Conservation (phyloP, 2,797 vertebrate genomes). For the Myoxocephalus aenaeus region DNA sequence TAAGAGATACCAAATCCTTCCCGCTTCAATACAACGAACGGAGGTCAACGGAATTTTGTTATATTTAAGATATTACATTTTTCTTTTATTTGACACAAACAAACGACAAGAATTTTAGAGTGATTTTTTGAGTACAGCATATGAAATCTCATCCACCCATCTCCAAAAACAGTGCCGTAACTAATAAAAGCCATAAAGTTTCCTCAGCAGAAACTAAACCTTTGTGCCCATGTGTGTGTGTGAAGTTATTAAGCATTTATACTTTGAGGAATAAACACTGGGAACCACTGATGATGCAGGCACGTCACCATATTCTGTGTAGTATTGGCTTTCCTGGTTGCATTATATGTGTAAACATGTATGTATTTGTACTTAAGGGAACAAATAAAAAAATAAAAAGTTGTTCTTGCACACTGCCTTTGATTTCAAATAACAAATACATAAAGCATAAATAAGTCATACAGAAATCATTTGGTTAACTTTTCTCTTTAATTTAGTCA, state of each 20-base stretch:
- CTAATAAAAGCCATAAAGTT: background rate
- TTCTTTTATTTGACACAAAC: too few relatives aligned
- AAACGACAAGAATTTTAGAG: too few relatives aligned
- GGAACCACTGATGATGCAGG: background rate
- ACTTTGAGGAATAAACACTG: background rate
- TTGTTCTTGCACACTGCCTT: background rate
- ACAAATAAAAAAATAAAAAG: background rate
- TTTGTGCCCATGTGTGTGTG: background rate
- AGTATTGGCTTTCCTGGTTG: slow-evolving; percentile 3
- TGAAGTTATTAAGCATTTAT: background rate
- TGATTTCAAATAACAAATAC: slow-evolving; percentile 9
- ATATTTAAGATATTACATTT: too few relatives aligned
- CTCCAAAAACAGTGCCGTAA: background rate
- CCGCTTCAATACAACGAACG: too few relatives aligned
- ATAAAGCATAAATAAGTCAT: slow-evolving; percentile 17
- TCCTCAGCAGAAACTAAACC: background rate
- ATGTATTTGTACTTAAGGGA: background rate
- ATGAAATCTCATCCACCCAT: background rate
- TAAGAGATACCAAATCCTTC: too few relatives aligned
- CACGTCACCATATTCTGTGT: background rate
- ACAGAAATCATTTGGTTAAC: background rate
- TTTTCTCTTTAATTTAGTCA: slow-evolving; percentile 67
- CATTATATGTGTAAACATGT: background rate
- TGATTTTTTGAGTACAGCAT: background rate
- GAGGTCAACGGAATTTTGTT: too few relatives aligned